Conservation (phyloP, 2,797 vertebrate species). For the Macropus fuliginosus region DNA sequence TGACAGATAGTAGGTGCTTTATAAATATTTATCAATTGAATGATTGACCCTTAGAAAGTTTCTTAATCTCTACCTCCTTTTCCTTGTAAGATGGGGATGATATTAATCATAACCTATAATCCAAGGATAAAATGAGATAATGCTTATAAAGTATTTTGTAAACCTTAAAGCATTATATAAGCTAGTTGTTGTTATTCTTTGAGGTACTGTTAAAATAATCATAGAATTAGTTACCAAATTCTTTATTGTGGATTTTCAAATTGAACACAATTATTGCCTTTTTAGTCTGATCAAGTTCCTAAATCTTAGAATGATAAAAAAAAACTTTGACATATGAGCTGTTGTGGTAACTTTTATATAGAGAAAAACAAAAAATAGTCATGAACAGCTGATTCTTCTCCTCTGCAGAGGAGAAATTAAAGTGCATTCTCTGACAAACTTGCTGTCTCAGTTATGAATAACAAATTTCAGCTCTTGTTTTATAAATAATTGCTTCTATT, state of each 20-base stretch:
- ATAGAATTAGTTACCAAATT: background rate
- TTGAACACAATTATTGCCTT: background rate
- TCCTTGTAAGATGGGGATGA: background rate
- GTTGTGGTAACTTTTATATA: background rate
- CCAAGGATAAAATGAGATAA: background rate
- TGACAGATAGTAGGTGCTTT: background rate
- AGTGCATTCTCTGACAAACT: constrained; percentile 30
- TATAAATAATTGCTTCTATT: background rate
- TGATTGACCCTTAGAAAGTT: background rate
- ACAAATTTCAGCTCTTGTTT: background rate
- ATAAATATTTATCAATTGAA: background rate
- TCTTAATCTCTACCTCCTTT: background rate
- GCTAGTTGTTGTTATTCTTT: background rate
- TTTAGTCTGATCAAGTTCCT: background rate
- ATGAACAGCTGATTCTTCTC: background rate
- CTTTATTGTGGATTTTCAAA: background rate
- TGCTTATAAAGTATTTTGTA: background rate
- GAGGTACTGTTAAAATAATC: background rate
- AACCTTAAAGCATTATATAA: background rate
- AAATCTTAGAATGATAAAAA: constrained; percentile 11
- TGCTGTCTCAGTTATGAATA: background rate
- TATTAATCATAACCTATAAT: background rate
- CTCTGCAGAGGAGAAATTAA: background rate
- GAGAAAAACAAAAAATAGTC: background rate
- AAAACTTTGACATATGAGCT: background rate